These are phyloP conservation scores for Operophtera brumata DNA, from an alignment of 2,888 invertebrate species.

Conservation along the genomic window DNA sequence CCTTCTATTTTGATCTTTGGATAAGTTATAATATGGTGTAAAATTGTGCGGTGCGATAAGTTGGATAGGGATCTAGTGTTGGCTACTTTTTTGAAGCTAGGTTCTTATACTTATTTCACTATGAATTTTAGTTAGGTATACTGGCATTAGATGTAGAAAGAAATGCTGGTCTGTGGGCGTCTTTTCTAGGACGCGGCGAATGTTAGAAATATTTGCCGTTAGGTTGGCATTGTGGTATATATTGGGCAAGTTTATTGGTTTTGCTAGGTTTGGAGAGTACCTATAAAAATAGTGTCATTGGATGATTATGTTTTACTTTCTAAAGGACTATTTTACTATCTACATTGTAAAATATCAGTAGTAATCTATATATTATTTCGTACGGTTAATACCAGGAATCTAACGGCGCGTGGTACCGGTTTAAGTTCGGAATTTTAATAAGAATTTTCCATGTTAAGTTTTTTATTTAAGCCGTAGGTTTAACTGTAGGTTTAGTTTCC, in stretches of 20 bases:
- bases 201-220: conserved; percentile 70
- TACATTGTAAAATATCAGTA: neutral
- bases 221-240: conserved; percentile 16
- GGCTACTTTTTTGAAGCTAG: conserved; percentile 68
- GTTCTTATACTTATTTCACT: conserved; percentile 78
- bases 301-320: too few relatives aligned
- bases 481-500: too few relatives aligned
- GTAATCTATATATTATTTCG: conserved; percentile 14
- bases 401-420: conserved; percentile 7
- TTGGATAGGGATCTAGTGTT: conserved; percentile 17
- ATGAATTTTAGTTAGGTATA: conserved; percentile 79
- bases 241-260: conserved; percentile 29
- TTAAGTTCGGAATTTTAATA: conserved; percentile 4
- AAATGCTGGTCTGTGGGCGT: conserved; percentile 74
- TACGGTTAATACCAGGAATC: conserved; percentile 19
- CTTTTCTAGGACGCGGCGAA: conserved; percentile 75
- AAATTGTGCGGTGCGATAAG: neutral
- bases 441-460: neutral
- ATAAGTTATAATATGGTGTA: neutral
- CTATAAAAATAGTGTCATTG: too few relatives aligned
- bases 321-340: too few relatives aligned
- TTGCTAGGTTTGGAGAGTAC: neutral
- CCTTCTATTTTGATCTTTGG: conserved; percentile 32
- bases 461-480: neutral
- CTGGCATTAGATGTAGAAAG: conserved; percentile 70